Evolutionary conservation across 92 coral and sea anemone genomes (phyloP).

Genomic region (Paramuricea clavata): DNA sequence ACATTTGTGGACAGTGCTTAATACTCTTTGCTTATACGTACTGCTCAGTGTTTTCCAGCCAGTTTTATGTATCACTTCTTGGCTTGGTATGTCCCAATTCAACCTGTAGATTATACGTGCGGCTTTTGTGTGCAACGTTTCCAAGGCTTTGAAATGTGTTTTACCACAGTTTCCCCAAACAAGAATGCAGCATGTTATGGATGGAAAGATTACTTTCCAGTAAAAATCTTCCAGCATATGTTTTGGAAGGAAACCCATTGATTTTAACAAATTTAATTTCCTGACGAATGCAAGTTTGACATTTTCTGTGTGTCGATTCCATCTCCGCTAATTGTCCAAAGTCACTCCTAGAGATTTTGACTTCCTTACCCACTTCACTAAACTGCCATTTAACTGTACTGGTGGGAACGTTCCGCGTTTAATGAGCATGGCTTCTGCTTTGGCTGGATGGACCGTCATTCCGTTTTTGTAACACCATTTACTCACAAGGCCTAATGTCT

Average conservation of each 20-base stretch:
- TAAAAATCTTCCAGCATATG: constrained; percentile 23
- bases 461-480: constrained; percentile 1
- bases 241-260: constrained; percentile 16
- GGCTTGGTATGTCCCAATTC: constrained; percentile 1
- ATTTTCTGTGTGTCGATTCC: background rate
- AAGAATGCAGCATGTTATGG: constrained; percentile 16
- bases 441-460: constrained; percentile 23
- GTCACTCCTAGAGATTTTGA: constrained; percentile 18
- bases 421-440: constrained; percentile 25
- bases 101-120: constrained; percentile 17
- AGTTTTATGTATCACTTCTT: background rate
- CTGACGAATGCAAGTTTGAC: background rate
- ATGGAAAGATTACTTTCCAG: constrained; percentile 27
- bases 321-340: background rate
- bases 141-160: constrained; percentile 12
- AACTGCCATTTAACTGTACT: constrained; percentile 14
- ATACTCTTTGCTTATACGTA: background rate
- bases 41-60: background rate
- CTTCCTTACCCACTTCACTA: constrained; percentile 25
- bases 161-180: constrained; percentile 14
- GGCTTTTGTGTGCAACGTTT: constrained; percentile 2
- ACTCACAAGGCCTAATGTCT: background rate
- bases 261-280: constrained; percentile 3
- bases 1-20: background rate
- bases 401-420: constrained; percentile 13